Evolutionary conservation across 2,797 vertebrate species (phyloP), one percentile per base, ranked within the genome.

Genomic region (Phyllotis vaccarum): DNA sequence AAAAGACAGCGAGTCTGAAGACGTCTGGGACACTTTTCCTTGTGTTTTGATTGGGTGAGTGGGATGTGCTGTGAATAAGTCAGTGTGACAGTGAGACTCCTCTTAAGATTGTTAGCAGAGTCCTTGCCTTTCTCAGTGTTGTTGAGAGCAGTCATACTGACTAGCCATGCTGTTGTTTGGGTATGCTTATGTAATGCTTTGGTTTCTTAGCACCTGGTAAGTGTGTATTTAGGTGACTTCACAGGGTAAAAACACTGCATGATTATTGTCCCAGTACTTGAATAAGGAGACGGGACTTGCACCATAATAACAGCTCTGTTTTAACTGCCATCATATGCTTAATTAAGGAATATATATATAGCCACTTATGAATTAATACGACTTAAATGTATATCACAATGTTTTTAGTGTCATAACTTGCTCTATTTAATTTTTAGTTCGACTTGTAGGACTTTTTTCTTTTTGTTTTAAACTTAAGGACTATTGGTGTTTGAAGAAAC

Each of bases 161-260:
- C 54, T 24, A 91, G 91, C 80, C 86, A 31, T 96, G 9, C 85
- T 95, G 86, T 89, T 92, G 56, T 95, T 95, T 78, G 93, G 58
- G 6, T 68, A 4, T 87, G 70, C 93, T 96, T 96, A 82, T 93
- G 91, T 88, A 95, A 87, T 94, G 90, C 89, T 87, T 95, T 91
- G 75, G 76, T 94, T 93, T 92, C 85, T 92, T 87, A 93, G 88
- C 90, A 95, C 60, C 91, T 95, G 80, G 88, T 95, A 90, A 40
- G 74, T 95, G 95, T 95, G 66, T 83, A 22, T 89, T 92, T 89
- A 93, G 93, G 88, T 96, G 94, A 96, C 68, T 94, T 95, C 92
- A 37, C 29, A 76, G 78, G 88, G 54, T 76, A 60, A 94, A 97
- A 95, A 79, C 79, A 93, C 75, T 92, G 82, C 62, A 68, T 90